Evolutionary conservation across 2,797 vertebrate genomes (phyloP).

Genomic region (Syndactyla subalaris): DNA sequence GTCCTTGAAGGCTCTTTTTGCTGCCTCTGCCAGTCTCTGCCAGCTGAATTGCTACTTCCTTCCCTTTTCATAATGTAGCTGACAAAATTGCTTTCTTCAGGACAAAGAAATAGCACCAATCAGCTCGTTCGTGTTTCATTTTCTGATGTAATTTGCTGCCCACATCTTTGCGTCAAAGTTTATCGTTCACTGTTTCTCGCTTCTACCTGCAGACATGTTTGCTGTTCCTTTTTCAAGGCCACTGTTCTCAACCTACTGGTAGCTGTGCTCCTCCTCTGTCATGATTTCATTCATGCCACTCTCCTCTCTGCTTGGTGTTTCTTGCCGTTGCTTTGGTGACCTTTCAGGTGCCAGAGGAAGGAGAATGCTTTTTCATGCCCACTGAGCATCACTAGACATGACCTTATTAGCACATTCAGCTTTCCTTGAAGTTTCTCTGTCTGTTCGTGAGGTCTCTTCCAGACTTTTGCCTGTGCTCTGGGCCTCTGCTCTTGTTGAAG

Average conservation of each 20-base stretch:
- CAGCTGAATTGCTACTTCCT: slow-evolving; percentile 31
- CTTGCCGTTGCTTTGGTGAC: neutral
- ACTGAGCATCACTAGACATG: neutral
- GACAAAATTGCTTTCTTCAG: neutral
- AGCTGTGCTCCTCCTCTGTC: neutral
- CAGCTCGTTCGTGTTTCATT: slow-evolving; percentile 7
- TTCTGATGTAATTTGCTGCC: slow-evolving; percentile 12
- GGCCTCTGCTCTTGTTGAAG: neutral
- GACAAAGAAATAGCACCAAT: neutral
- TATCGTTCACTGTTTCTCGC: neutral
- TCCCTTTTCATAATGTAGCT: neutral
- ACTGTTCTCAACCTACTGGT: neutral
- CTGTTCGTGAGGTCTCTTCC: neutral
- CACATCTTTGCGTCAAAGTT: neutral
- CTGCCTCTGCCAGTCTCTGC: slow-evolving; percentile 25
- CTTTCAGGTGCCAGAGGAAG: neutral
- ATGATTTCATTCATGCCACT: neutral
- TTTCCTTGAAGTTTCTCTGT: slow-evolving; percentile 19
- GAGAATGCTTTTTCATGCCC: neutral
- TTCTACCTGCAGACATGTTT: neutral
- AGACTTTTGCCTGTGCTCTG: neutral
- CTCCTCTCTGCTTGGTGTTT: neutral
- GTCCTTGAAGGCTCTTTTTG: slow-evolving; percentile 35
- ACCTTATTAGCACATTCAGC: neutral
- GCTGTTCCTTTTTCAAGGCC: neutral